Evolutionary conservation across 1,140 invertebrate genomes (phyloP).

Genomic region (Drosophila tristis): DNA sequence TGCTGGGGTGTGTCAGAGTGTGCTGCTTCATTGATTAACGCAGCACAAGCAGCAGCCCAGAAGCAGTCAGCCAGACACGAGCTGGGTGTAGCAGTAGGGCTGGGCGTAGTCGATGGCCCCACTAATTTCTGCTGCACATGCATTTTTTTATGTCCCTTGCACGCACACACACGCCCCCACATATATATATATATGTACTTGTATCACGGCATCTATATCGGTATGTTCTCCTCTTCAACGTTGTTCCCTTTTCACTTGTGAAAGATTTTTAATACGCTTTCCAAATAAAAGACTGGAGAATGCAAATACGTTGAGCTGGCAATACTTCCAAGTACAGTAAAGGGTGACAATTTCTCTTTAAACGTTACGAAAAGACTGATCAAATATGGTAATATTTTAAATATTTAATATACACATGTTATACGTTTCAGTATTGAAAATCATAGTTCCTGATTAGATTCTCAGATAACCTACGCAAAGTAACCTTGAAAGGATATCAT

Average conservation of each 20-base stretch:
- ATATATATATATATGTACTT: not conserved
- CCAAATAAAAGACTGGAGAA: conserved; percentile 26
- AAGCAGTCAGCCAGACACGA: conserved; percentile 38
- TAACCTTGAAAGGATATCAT: too few relatives aligned
- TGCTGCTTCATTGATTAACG: conserved; percentile 72
- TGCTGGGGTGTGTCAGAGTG: conserved; percentile 19
- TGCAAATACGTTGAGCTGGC: conserved; percentile 39
- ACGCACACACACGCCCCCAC: conserved; percentile 15
- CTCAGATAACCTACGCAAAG: too few relatives aligned
- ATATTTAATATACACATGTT: not conserved
- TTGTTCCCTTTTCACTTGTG: conserved; percentile 33
- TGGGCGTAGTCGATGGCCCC: conserved; percentile 40
- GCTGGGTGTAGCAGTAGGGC: conserved; percentile 2
- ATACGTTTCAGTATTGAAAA: too few relatives aligned
- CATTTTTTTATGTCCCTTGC: conserved; percentile 50
- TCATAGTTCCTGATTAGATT: too few relatives aligned
- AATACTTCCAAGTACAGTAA: conserved; percentile 27
- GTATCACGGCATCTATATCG: not conserved
- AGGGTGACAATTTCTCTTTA: conserved; percentile 21
- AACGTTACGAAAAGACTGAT: not conserved
- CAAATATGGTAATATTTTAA: not conserved
- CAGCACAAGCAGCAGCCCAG: conserved; percentile 70
- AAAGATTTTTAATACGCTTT: conserved; percentile 70
- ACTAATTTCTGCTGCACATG: conserved; percentile 79
- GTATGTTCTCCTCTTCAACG: conserved; percentile 12